Base-by-base conservation (phyloP, 2,888 invertebrate genomes). In the Ophion ventricosus region DNA sequence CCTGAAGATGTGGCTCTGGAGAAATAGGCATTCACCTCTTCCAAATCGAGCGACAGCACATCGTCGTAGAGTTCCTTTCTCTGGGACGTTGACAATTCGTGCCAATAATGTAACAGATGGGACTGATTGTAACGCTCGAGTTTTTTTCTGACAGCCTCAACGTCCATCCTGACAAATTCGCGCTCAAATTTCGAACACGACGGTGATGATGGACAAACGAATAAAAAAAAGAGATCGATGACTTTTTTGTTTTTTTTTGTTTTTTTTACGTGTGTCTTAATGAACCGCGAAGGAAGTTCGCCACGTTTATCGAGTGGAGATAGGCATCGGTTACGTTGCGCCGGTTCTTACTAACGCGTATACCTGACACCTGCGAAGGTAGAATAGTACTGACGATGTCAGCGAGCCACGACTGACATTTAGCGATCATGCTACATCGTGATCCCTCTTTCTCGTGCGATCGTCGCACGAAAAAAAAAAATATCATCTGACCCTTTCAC, bases 71-170 rank as follows among this genome's bases (percentile, higher is more conserved):
- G 93, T 64, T 94, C 92, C 78, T 95, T 94, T 87, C 94, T 94
- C 91, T 98, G 95, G 74, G 95, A 94, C 59, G 95, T 94, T 29
- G 94, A 94, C 26, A 98, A 92, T 87, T 96, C 95, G 88, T 96
- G 95, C 97, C 97, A 98, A 93, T 96, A 98, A 88, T 96, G 95
- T 43, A 98, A 93, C 87, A 98, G 94, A 92, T 98, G 98, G 86
- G 96, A 96, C 94, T 98, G 98, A 79, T 96, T 95, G 92, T 96
- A 95, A 87, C 95, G 84, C 11, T 80, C 69, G 10, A 92, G 61
- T 54, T 88, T 80, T 1, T 67, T 49, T 78, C 82, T 86, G 20
- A 89, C 66, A 25, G 76, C 80, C 17, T 86, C 80, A 43, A 86
- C 78, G 76, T 87, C 82, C 87, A 87, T 87, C 57, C 64, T 76